Conservation (phyloP, 2,113 vertebrate species). For the Chaenocephalus aceratus region DNA sequence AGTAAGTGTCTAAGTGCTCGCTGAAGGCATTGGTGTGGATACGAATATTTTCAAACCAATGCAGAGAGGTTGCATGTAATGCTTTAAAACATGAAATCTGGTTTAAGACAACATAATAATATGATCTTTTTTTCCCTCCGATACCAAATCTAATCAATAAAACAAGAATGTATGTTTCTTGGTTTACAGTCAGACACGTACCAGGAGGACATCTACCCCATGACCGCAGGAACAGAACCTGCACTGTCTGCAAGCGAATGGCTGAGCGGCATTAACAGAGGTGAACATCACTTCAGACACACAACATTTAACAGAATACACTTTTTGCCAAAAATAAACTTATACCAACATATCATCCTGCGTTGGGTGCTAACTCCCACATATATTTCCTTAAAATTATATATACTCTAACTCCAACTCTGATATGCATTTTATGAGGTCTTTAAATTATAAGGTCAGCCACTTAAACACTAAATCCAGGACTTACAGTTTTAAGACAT, state of each 20-base stretch:
- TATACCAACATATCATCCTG: not conserved
- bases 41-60: not conserved
- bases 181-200: conserved; percentile 94
- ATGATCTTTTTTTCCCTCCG: not conserved
- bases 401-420: conserved; percentile 1
- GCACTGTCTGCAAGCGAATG: conserved; percentile 93
- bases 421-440: not conserved
- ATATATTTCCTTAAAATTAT: conserved; percentile 2
- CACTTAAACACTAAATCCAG: not conserved
- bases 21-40: not conserved
- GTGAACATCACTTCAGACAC: conserved; percentile 70
- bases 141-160: conserved; percentile 7
- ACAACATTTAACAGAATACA: not conserved
- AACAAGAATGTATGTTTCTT: conserved; percentile 18
- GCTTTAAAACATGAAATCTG: conserved; percentile 2
- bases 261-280: conserved; percentile 94
- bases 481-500: not conserved
- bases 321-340: conserved; percentile 1
- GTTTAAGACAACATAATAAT: not conserved
- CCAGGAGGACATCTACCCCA: conserved; percentile 98
- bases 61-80: not conserved
- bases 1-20: not conserved
- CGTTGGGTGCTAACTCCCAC: not conserved
- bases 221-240: conserved; percentile 94
- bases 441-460: conserved; percentile 2